Base-by-base conservation (phyloP, 2,797 vertebrate species). In the Pseudocheirus occidentalis region DNA sequence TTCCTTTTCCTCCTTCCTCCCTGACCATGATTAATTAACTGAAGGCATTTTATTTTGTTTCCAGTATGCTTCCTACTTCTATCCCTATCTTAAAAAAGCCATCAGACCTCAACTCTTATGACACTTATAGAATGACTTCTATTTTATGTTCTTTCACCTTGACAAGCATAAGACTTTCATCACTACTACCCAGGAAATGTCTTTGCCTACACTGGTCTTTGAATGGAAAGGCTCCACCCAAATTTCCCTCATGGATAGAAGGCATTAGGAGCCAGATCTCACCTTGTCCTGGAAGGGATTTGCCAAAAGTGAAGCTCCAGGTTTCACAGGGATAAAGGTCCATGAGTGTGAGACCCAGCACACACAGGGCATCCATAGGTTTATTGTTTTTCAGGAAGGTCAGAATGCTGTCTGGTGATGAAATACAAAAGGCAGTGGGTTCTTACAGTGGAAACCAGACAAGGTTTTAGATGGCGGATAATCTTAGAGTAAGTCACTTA, bases 241-340 rank as follows among this genome's bases (percentile, higher is more conserved):
- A 34, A 90, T 55, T 55, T 0, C 0, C 34, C 87, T 28, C 91
- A 4, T 31, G 91, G 4, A 57, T 56, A 92, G 52, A 90, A 58
- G 50, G 62, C 31, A 46, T 18, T 0, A 4, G 6, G 40, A 92
- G 10, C 31, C 0, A n/a, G 52, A 11, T 50, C 98, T 96, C 95
- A 99, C 99, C 98, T 31, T 98, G 98, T 93, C 98, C 98, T 0
- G 98, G 98, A 52, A 98, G 97, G 94, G 98, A 98, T 93, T 98
- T 98, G 97, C 98, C 97, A 13, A 99, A 99, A 0, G 98, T 99
- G 97, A 98, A 99, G 96, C 97, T 98, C 98, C 98, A 99, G 52
- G 98, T 98, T 93, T 99, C 98, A 1, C 98, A 97, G 0, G 99
- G 98, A 66, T 99, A 99, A 92, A 99, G 98, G 93, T 99, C 99